Conservation (phyloP, 2,113 vertebrate species). For the Lepus timidus region DNA sequence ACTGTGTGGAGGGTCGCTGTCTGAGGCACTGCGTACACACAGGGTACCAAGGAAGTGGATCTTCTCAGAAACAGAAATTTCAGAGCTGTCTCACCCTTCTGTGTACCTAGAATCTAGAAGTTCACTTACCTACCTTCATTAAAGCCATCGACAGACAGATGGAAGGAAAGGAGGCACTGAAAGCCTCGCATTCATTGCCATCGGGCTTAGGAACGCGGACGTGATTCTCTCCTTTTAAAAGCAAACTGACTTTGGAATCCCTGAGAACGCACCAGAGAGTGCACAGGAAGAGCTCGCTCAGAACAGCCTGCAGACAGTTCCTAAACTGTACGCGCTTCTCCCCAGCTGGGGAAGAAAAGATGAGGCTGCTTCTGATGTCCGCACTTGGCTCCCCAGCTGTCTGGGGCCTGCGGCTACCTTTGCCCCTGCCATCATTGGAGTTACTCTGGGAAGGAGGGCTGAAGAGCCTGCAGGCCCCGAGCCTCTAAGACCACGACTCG, state of each 20-base stretch:
- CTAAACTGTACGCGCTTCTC: background rate
- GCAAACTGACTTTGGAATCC: background rate
- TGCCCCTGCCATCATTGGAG: background rate
- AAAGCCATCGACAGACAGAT: background rate
- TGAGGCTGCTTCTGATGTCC: background rate
- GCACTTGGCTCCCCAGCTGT: background rate
- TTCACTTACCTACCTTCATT: background rate
- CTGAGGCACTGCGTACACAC: background rate
- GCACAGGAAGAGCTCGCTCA: background rate
- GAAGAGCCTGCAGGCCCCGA: background rate
- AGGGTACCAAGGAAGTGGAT: background rate
- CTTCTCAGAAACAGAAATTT: conserved; percentile 10
- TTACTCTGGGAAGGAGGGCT: background rate
- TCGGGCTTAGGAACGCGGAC: background rate
- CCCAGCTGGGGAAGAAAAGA: background rate
- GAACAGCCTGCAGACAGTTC: background rate
- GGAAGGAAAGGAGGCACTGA: background rate
- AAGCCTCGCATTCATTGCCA: background rate
- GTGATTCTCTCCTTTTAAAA: background rate
- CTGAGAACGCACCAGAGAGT: background rate
- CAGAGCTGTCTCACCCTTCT: conserved; percentile 2
- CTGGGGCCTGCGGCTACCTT: background rate
- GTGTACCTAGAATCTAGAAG: conserved; percentile 16
- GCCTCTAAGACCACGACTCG: background rate
- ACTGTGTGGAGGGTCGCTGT: background rate